phyloP scores from a whole-genome alignment of 2,797 vertebrate genomes.

The Micrastur ruficollis region DNA sequence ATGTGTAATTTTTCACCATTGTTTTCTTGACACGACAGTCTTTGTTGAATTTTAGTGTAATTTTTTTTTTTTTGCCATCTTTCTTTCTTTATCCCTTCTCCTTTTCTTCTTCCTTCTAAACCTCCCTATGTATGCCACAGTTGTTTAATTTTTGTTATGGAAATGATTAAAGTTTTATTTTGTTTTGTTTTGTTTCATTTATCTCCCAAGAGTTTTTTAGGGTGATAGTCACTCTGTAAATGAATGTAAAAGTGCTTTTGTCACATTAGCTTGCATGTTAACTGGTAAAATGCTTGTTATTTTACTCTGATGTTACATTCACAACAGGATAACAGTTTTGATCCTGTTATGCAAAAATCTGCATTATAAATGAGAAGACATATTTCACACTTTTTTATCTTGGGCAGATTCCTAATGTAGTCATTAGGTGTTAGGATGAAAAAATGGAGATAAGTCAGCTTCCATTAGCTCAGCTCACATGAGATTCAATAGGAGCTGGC shows the following conservation, averaged over 20 bases:
- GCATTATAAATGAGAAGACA: constrained; percentile 61
- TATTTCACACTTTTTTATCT: constrained; percentile 61
- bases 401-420: constrained; percentile 50
- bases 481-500: not conserved
- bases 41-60: constrained; percentile 47
- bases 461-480: not conserved
- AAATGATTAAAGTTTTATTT: constrained; percentile 33
- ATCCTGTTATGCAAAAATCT: constrained; percentile 68
- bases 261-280: constrained; percentile 49
- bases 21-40: constrained; percentile 59
- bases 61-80: not conserved
- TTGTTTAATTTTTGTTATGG: constrained; percentile 64
- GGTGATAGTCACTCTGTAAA: constrained; percentile 27
- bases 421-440: constrained; percentile 44
- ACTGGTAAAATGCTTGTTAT: constrained; percentile 52
- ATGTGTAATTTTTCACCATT: constrained; percentile 66
- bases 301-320: constrained; percentile 49
- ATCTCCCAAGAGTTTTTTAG: constrained; percentile 46
- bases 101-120: constrained; percentile 57
- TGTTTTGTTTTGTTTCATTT: constrained; percentile 35
- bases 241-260: constrained; percentile 51
- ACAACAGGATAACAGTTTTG: constrained; percentile 60
- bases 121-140: constrained; percentile 35
- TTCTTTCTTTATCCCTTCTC: constrained; percentile 35
- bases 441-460: constrained; percentile 33